phyloP scores from a whole-genome alignment of 2,888 invertebrate species.

The Leptarthrus brevirostris region DNA sequence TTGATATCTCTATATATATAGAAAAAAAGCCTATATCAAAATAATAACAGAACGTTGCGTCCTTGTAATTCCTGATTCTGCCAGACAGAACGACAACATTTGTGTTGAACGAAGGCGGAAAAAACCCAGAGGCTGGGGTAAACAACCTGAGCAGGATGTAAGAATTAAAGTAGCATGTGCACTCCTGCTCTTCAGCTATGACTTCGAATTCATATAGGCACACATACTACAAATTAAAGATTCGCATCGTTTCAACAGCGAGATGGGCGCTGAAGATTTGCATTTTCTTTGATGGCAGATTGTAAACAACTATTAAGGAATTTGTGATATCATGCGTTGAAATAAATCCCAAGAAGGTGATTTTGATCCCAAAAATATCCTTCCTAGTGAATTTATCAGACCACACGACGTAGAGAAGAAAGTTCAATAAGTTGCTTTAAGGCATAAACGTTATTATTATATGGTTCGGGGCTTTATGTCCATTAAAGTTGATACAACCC shows the following conservation, averaged over 20 bases:
- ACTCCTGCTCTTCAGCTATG: neutral
- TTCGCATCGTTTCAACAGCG: neutral
- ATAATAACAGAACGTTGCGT: conserved; percentile 32
- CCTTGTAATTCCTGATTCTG: conserved; percentile 2
- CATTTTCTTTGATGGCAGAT: conserved; percentile 34
- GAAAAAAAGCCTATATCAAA: conserved; percentile 16
- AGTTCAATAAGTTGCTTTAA: conserved; percentile 36
- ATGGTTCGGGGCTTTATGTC: conserved; percentile 31
- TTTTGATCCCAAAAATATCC: conserved; percentile 4
- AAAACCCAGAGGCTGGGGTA: neutral
- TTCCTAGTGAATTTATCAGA: conserved; percentile 4
- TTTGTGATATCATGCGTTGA: conserved; percentile 33
- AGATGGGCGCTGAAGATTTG: too few relatives aligned
- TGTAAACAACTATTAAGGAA: conserved; percentile 47
- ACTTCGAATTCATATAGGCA: neutral
- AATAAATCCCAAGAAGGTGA: neutral
- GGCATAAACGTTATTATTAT: conserved; percentile 47
- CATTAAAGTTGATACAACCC: conserved; percentile 38
- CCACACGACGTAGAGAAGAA: too few relatives aligned
- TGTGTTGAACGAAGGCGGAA: neutral
- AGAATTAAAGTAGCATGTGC: conserved; percentile 7
- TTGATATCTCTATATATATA: neutral
- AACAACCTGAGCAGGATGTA: conserved; percentile 20
- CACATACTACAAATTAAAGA: conserved; percentile 21
- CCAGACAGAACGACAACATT: neutral